phyloP scores from a whole-genome alignment of 2,797 vertebrate species.

The Eupleurogrammus muticus region DNA sequence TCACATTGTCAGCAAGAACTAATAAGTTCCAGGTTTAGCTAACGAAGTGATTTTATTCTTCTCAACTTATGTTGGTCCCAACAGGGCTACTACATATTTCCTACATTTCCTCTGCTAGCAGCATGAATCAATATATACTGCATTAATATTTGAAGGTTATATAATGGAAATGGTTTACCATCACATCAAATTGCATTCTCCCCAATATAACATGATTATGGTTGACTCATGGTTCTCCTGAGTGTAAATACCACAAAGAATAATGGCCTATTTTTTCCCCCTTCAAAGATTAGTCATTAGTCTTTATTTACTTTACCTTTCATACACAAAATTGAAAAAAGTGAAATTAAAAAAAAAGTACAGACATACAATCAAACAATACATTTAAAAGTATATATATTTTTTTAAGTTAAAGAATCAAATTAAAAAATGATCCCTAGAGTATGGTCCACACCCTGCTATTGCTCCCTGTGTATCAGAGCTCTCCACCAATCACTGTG shows the following conservation, averaged over 20 bases:
- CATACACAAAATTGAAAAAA: neutral
- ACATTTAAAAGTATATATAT: neutral
- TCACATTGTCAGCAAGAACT: no score
- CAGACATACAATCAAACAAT: neutral
- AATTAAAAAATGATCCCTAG: no score
- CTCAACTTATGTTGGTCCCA: neutral
- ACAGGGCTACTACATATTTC: neutral
- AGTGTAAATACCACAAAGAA: neutral
- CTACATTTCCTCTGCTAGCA: neutral
- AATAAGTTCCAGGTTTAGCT: neutral
- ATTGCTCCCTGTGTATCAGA: slow-evolving; percentile 24
- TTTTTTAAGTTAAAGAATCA: no score
- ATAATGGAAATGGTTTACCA: neutral
- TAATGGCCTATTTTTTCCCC: slow-evolving; percentile 32
- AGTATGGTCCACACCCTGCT: slow-evolving; percentile 21
- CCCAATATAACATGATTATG: neutral
- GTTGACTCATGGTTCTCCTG: neutral
- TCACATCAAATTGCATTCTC: neutral
- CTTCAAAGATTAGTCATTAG: neutral
- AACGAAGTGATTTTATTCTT: neutral
- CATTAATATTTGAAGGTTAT: neutral
- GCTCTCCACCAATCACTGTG: slow-evolving; percentile 23
- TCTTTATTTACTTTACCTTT: neutral
- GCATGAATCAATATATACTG: neutral
- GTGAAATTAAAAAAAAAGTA: no score